Evolutionary conservation across 2,113 vertebrate species (phyloP).

Genomic region (Craseonycteris thonglongyai): DNA sequence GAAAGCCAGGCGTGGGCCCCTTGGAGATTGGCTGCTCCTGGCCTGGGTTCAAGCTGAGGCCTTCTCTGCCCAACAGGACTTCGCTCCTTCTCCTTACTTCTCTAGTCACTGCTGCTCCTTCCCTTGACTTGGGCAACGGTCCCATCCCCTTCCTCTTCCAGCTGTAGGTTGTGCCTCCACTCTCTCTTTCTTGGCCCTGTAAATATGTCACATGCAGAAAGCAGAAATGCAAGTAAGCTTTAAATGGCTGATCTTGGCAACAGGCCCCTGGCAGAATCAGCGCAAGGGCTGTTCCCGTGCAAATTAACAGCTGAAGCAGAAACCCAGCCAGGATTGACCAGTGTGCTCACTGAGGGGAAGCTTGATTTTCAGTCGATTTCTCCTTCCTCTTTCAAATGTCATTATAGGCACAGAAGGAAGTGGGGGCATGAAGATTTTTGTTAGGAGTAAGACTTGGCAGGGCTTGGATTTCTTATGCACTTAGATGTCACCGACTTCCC

Average conservation of each 20-base stretch:
- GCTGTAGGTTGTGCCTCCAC: background rate
- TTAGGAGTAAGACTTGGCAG: constrained; percentile 10
- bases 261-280: background rate
- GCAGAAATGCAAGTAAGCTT: constrained; percentile 13
- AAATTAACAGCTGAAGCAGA: constrained; percentile 24
- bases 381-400: constrained; percentile 36
- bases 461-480: background rate
- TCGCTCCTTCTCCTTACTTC: background rate
- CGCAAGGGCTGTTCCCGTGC: background rate
- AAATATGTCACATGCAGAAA: background rate
- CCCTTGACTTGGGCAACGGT: background rate
- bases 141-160: background rate
- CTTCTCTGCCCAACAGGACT: background rate
- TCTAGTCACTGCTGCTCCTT: background rate
- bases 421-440: background rate
- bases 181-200: background rate
- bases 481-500: background rate
- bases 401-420: constrained; percentile 30
- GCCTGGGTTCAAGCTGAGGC: background rate
- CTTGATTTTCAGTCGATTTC: background rate
- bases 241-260: constrained; percentile 31
- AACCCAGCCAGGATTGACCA: background rate
- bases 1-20: background rate
- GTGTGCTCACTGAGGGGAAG: background rate
- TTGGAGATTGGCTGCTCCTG: background rate